Evolutionary conservation across 2,888 invertebrate species (phyloP), one percentile per base, ranked within the genome.

Genomic region (Schrankia costaestrigalis): DNA sequence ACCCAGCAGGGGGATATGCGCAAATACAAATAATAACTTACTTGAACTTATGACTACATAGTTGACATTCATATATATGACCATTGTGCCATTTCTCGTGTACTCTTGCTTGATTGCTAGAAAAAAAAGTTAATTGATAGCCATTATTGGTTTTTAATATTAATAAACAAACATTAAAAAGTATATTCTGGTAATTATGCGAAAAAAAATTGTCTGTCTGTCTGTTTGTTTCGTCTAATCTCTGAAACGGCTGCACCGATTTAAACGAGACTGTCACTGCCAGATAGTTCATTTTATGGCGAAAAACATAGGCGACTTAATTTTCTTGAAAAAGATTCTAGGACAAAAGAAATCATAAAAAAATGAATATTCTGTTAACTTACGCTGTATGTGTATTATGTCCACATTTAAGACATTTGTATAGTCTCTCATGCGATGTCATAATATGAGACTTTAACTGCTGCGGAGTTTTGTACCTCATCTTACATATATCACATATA

Each of bases 51-150:
- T 71, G 65, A 0, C 78, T 70, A 37, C 84, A 85, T 0, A 80
- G 49, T 17, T 68, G 63, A 35, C 84, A 85, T 3, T 75, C 71
- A 26, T 81, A 85, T 0, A 58, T 64, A 13, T 68, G 62, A 0
- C 84, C 84, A 3, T 64, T 63, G 34, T 85, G 84, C 84, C 84
- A 82, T 22, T 63, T 71, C 31, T 82, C 82, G 38, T 85, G 84
- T 8, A 79, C 74, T 3, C 69, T 58, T 0, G 84, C 84, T 42
- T 84, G 85, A 13, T 76, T 72, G 0, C 84, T 84, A 57, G 8
- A 57, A 56, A 35, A n/a, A 30, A 37, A 33, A n/a, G n/a, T n/a
- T n/a, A n/a, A n/a, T n/a, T n/a, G n/a, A n/a, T n/a, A n/a, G n/a
- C n/a, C n/a, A n/a, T n/a, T n/a, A n/a, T n/a, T n/a, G n/a, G n/a